Evolutionary conservation across 2,113 vertebrate genomes (phyloP).

Genomic region (Mionectes macconnelli): DNA sequence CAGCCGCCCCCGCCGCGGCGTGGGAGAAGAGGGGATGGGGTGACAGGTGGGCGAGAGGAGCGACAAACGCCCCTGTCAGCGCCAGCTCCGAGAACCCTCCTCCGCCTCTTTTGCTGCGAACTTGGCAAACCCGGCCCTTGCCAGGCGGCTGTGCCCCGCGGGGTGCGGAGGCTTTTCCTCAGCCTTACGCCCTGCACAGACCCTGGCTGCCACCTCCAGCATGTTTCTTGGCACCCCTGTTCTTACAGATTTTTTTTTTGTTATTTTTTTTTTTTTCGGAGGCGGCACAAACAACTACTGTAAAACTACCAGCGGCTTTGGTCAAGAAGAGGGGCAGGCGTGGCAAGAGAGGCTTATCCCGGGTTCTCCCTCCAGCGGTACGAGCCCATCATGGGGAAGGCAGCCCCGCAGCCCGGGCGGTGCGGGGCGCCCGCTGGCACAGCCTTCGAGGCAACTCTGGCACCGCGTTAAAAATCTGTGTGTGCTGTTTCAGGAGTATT

Average conservation of each 20-base stretch:
- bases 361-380: accelerated
- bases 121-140: background rate
- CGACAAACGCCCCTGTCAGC: accelerated
- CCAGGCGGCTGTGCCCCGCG: background rate
- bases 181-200: background rate
- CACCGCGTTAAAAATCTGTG: background rate
- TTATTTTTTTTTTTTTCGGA: background rate
- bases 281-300: background rate
- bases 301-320: background rate
- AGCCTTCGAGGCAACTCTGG: accelerated
- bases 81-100: background rate
- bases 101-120: background rate
- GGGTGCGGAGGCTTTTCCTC: background rate
- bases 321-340: background rate
- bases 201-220: background rate
- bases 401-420: accelerated
- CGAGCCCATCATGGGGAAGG: background rate
- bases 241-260: background rate
- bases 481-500: background rate
- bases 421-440: background rate
- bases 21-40: background rate
- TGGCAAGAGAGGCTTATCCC: background rate
- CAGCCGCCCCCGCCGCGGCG: background rate
- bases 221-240: background rate
- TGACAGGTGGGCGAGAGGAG: background rate